Conservation (phyloP, 92 coral and sea anemone species). For the Zoanthus sociatus region DNA sequence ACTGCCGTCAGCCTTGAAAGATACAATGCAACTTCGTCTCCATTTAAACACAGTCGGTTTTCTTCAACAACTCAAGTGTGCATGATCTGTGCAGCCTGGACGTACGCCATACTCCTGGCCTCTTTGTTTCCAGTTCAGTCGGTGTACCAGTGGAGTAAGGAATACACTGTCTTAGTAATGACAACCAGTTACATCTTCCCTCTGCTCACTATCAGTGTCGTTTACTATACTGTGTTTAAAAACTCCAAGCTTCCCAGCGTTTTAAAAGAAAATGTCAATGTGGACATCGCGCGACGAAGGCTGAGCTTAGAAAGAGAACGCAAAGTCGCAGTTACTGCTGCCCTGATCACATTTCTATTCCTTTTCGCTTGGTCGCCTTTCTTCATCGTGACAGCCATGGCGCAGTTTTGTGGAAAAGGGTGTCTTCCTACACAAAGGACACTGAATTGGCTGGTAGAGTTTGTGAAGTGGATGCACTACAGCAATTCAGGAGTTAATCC, state of each 20-base stretch:
- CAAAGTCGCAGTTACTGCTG: slow-evolving; percentile 72
- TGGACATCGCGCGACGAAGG: slow-evolving; percentile 20
- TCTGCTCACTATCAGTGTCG: slow-evolving; percentile 38
- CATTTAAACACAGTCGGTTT: slow-evolving; percentile 58
- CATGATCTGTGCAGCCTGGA: slow-evolving; percentile 67
- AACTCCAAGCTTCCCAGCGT: slow-evolving; percentile 59
- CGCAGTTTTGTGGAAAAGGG: slow-evolving; percentile 50
- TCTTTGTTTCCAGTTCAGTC: slow-evolving; percentile 47
- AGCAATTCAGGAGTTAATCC: slow-evolving; percentile 85
- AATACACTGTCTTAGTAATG: slow-evolving; percentile 57
- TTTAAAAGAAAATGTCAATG: slow-evolving; percentile 44
- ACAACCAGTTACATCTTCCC: slow-evolving; percentile 67
- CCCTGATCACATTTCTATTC: slow-evolving; percentile 71
- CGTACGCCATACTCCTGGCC: slow-evolving; percentile 52
- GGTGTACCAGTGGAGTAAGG: background rate
- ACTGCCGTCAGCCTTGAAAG: slow-evolving; percentile 75
- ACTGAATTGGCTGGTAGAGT: slow-evolving; percentile 49
- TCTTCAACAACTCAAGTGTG: slow-evolving; percentile 41
- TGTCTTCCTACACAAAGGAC: slow-evolving; percentile 24
- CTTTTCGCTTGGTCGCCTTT: slow-evolving; percentile 77
- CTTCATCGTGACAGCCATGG: slow-evolving; percentile 71
- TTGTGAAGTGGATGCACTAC: slow-evolving; percentile 90
- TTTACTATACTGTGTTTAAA: slow-evolving; percentile 66
- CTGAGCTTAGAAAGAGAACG: slow-evolving; percentile 58
- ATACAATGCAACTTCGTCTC: slow-evolving; percentile 66